Conservation (phyloP, 1,140 invertebrate species). For the Ceratoteleas bidentatus region DNA sequence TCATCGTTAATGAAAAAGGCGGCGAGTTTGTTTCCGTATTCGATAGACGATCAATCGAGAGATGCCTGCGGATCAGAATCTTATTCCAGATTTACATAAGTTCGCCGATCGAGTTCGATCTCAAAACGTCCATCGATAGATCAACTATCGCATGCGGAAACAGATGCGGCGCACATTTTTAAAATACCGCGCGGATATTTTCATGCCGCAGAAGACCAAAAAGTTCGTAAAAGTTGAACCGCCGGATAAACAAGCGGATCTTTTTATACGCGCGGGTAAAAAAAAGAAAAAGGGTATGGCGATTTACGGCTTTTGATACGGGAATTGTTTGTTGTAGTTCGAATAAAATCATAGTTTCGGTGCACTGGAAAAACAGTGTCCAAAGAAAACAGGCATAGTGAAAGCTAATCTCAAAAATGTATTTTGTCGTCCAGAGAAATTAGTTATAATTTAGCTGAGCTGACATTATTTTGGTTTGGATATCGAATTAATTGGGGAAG, state of each 20-base stretch:
- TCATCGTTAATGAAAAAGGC: constrained; percentile 32
- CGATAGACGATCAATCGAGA: constrained; percentile 57
- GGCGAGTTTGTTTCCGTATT: constrained; percentile 51
- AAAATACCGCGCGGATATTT: constrained; percentile 27
- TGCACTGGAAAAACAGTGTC: no score
- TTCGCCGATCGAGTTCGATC: constrained; percentile 42
- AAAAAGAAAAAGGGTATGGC: not conserved
- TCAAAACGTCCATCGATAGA: constrained; percentile 34
- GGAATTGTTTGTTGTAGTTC: no score
- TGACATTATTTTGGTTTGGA: no score
- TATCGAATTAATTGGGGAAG: no score
- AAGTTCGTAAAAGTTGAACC: constrained; percentile 22
- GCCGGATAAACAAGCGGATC: constrained; percentile 18
- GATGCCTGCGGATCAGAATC: constrained; percentile 51
- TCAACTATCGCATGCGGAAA: constrained; percentile 58
- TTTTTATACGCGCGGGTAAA: not conserved
- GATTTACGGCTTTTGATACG: not conserved
- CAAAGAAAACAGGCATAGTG: no score
- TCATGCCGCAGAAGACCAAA: constrained; percentile 23
- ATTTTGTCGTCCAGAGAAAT: no score
- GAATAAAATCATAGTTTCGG: no score
- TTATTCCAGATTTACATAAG: constrained; percentile 58
- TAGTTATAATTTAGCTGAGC: no score
- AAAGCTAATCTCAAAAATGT: no score
- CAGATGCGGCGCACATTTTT: constrained; percentile 23